Conservation (phyloP, 2,797 vertebrate species). For the Dallia pectoralis region DNA sequence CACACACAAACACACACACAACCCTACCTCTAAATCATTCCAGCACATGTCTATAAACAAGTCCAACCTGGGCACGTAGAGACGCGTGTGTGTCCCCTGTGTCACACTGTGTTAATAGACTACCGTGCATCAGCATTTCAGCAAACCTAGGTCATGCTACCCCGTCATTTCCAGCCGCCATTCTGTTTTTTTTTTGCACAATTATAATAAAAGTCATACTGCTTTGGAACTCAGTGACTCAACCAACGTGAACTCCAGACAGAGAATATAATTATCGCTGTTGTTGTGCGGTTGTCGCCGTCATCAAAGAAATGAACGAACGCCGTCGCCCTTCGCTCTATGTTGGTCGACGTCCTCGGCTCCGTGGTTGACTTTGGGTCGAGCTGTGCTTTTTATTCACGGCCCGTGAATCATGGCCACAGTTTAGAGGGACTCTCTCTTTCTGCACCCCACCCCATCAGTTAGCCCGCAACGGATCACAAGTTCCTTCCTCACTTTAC, state of each 20-base stretch:
- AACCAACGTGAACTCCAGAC: not conserved
- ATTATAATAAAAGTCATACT: not conserved
- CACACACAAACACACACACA: not conserved
- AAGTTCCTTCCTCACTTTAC: conserved; percentile 30
- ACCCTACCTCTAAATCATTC: not conserved
- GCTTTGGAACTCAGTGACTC: not conserved
- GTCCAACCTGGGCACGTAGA: not conserved
- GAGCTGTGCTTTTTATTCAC: not conserved
- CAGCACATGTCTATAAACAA: not conserved
- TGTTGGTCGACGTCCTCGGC: not conserved
- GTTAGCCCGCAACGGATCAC: not conserved
- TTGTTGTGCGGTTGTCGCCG: not conserved
- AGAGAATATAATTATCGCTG: too few species aligned
- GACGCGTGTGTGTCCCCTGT: not conserved
- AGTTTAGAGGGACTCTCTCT: not conserved
- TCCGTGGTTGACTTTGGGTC: not conserved
- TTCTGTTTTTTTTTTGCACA: not conserved
- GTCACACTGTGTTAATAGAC: not conserved
- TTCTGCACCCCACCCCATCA: not conserved
- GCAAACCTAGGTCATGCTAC: not conserved
- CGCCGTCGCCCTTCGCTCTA: not conserved
- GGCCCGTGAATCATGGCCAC: not conserved
- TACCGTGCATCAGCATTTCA: not conserved
- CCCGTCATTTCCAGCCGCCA: not conserved
- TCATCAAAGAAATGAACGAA: not conserved